These are phyloP conservation scores for Myotis davidii DNA, from an alignment of 2,113 vertebrate species.

Conservation along the genomic window DNA sequence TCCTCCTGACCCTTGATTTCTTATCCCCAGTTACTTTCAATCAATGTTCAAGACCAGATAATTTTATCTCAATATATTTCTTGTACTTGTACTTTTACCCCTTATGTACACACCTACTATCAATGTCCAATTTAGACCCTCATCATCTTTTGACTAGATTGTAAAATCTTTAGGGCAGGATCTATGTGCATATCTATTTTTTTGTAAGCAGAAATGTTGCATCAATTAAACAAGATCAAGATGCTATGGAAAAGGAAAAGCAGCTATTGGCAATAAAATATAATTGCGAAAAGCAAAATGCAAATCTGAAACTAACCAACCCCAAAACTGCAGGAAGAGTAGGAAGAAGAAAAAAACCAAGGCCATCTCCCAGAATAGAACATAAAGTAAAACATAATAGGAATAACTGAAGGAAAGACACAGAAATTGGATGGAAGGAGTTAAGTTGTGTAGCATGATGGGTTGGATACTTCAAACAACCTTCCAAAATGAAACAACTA, in stretches of 20 bases:
- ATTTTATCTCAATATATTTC: not conserved
- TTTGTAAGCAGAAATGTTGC: not conserved
- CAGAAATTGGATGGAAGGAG: not conserved
- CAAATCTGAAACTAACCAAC: not conserved
- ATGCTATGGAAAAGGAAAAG: not conserved
- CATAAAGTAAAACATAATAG: not conserved
- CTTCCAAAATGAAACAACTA: not conserved
- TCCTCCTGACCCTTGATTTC: not conserved
- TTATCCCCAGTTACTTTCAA: not conserved
- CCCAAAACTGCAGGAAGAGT: not conserved
- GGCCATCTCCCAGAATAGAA: not conserved
- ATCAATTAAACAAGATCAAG: not conserved
- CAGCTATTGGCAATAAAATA: not conserved
- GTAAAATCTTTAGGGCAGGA: not conserved
- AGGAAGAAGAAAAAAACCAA: not conserved
- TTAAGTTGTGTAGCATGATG: not conserved
- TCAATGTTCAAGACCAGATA: not conserved
- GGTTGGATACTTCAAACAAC: not conserved
- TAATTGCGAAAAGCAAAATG: not conserved
- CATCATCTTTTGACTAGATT: not conserved
- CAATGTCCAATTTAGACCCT: not conserved
- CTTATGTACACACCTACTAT: too few relatives aligned
- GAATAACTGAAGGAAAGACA: not conserved
- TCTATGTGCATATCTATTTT: not conserved
- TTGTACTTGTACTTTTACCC: too few relatives aligned